These are phyloP conservation scores for Thalpophila matura DNA, from an alignment of 2,888 invertebrate species.

Conservation along the genomic window DNA sequence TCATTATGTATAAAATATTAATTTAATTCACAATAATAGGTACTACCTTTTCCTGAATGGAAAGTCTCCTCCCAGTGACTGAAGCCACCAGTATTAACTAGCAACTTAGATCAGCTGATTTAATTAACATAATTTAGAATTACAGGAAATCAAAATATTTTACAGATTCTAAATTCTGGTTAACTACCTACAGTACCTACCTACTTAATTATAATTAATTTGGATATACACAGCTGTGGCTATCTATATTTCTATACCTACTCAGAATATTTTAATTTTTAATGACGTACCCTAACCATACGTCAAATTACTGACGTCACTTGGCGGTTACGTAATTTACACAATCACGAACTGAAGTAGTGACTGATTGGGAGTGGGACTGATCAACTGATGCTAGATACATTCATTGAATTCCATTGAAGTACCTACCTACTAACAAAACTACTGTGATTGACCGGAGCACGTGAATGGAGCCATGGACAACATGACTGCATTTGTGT, in stretches of 20 bases:
- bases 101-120: not conserved
- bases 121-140: no score
- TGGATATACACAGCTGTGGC: no score
- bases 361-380: constrained; percentile 3
- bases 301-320: constrained; percentile 35
- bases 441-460: not conserved
- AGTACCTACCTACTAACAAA: no score
- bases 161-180: no score
- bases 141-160: no score
- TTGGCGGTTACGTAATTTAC: constrained; percentile 30
- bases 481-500: no score
- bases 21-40: not conserved
- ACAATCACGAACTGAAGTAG: constrained; percentile 21
- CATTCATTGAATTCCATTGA: constrained; percentile 25
- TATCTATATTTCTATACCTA: no score
- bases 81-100: constrained; percentile 5
- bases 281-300: constrained; percentile 13
- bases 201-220: no score
- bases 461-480: constrained; percentile 9
- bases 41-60: not conserved
- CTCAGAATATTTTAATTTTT: no score
- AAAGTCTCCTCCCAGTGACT: constrained; percentile 33
- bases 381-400: constrained; percentile 8
- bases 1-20: not conserved
- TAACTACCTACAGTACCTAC: no score